Evolutionary conservation across 2,888 invertebrate genomes (phyloP).

Genomic region (Morpho achilles): DNA sequence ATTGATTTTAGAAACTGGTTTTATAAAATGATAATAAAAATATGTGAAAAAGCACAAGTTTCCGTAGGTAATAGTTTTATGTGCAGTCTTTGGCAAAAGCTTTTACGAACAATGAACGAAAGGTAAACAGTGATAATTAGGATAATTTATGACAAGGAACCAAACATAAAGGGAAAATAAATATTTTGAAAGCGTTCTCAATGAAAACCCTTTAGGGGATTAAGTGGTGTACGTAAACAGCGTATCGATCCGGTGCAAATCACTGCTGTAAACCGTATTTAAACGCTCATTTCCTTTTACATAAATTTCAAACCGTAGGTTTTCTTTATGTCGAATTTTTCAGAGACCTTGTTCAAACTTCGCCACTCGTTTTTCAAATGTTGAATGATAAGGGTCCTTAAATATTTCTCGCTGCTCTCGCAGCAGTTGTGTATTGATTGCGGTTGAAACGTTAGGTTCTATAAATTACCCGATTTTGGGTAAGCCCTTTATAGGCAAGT

Average conservation of each 20-base stretch:
- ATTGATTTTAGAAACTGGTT: no score
- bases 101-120: slow-evolving; percentile 7
- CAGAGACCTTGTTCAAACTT: slow-evolving; percentile 36
- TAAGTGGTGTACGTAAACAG: slow-evolving; percentile 40
- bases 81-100: background rate
- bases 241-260: slow-evolving; percentile 51
- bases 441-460: slow-evolving; percentile 50
- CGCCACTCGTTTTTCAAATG: slow-evolving; percentile 50
- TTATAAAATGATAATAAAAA: background rate
- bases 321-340: slow-evolving; percentile 41
- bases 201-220: slow-evolving; percentile 45
- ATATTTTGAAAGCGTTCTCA: slow-evolving; percentile 18
- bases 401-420: slow-evolving; percentile 61
- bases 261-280: slow-evolving; percentile 69
- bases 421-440: slow-evolving; percentile 53
- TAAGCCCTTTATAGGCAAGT: slow-evolving; percentile 55
- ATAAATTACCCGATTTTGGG: slow-evolving; percentile 65
- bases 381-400: slow-evolving; percentile 53
- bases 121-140: slow-evolving; percentile 14
- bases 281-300: slow-evolving; percentile 61
- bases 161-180: slow-evolving; percentile 13
- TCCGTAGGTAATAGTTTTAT: background rate
- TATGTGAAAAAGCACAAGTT: background rate
- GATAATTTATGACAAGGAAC: slow-evolving; percentile 10
- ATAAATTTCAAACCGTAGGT: slow-evolving; percentile 49